Conservation (phyloP, 2,797 vertebrate genomes). For the Nannoperca obscura region DNA sequence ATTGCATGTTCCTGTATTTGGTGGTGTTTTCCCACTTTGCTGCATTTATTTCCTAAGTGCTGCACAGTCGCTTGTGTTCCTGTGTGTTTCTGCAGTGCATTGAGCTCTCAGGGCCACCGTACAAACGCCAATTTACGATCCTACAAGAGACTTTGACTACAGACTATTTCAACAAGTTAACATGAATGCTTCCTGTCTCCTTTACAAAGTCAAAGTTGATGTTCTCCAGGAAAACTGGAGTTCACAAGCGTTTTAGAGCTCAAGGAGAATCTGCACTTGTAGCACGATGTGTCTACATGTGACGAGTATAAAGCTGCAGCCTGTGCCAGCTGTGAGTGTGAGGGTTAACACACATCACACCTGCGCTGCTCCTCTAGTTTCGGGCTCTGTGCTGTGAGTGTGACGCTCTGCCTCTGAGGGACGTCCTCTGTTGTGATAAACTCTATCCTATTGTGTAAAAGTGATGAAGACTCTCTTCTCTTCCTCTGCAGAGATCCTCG, state of each 20-base stretch:
- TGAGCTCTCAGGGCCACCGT: no score
- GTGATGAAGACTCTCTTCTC: conserved; percentile 2
- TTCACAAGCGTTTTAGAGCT: not conserved
- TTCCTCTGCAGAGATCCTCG: conserved; percentile 89
- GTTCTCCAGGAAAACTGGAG: not conserved
- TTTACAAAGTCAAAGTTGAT: no score
- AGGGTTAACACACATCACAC: not conserved
- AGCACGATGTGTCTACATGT: not conserved
- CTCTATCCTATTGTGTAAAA: not conserved
- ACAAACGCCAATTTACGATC: not conserved
- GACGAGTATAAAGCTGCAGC: not conserved
- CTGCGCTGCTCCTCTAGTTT: no score
- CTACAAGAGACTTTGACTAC: not conserved
- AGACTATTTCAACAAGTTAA: not conserved
- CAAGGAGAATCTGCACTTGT: not conserved
- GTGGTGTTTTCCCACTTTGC: no score
- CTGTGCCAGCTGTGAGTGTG: not conserved
- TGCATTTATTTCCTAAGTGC: no score
- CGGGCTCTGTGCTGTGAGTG: not conserved
- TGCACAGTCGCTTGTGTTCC: no score
- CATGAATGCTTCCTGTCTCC: not conserved
- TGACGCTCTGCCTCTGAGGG: not conserved
- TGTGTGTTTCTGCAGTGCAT: no score
- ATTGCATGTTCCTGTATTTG: no score
- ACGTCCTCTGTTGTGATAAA: conserved; percentile 5